Conservation (phyloP, 1,140 invertebrate species). For the Lordiphosa clarofinis region DNA sequence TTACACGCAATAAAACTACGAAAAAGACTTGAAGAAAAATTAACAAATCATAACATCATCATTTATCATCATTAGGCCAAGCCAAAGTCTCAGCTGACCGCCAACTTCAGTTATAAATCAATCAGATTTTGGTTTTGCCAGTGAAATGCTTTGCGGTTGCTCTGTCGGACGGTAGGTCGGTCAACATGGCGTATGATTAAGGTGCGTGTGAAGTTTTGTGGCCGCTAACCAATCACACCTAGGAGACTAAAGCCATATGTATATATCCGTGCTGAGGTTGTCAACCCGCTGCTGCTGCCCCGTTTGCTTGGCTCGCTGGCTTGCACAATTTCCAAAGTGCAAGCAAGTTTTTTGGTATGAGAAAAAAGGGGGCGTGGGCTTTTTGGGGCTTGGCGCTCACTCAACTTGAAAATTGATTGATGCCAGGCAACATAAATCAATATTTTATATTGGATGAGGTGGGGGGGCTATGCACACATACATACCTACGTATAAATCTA, state of each 20-base stretch:
- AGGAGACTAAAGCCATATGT: slow-evolving; percentile 1
- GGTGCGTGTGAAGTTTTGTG: slow-evolving; percentile 60
- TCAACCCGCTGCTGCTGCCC: slow-evolving; percentile 21
- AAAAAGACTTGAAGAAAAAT: slow-evolving; percentile 59
- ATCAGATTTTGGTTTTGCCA: slow-evolving; percentile 62
- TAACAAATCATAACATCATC: slow-evolving; percentile 77
- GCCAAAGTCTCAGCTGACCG: slow-evolving; percentile 20
- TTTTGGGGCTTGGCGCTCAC: slow-evolving; percentile 46
- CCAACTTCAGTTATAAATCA: slow-evolving; percentile 71
- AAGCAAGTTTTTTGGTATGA: slow-evolving; percentile 1
- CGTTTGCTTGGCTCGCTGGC: neutral
- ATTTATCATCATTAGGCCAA: slow-evolving; percentile 74
- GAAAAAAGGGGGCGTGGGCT: slow-evolving; percentile 28
- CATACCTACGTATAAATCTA: slow-evolving; percentile 6
- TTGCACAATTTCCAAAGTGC: slow-evolving; percentile 24
- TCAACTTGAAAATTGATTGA: slow-evolving; percentile 68
- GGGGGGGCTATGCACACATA: slow-evolving; percentile 3
- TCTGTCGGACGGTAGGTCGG: no score
- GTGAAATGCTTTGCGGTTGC: slow-evolving; percentile 2
- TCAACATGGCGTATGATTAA: slow-evolving; percentile 63
- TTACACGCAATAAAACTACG: slow-evolving; percentile 53
- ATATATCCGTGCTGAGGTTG: slow-evolving; percentile 20
- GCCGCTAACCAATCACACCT: slow-evolving; percentile 39
- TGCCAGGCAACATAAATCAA: slow-evolving; percentile 54
- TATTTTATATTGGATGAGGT: slow-evolving; percentile 45